These are phyloP conservation scores for Metacarcinus magister DNA, from an alignment of 2,888 invertebrate genomes.

Conservation along the genomic window DNA sequence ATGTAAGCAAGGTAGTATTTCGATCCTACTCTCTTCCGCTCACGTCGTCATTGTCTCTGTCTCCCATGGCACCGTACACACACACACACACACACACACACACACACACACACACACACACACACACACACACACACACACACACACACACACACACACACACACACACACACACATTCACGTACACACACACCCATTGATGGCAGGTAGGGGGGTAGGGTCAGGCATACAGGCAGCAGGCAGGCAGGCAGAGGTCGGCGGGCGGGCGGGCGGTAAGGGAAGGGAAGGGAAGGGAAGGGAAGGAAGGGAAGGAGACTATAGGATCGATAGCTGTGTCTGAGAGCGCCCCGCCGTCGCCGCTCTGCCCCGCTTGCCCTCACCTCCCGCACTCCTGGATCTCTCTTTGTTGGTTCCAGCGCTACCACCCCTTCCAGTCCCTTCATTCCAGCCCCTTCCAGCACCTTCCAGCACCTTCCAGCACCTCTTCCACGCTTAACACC, in stretches of 20 bases:
- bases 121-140: background rate
- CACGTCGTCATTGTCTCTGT: background rate
- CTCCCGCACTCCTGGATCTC: background rate
- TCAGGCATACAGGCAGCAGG: background rate
- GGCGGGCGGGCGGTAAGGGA: too few species aligned
- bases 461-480: too few species aligned
- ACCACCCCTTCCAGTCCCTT: background rate
- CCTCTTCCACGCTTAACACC: too few species aligned
- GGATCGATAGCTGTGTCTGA: constrained; percentile 37
- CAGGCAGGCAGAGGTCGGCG: too few species aligned
- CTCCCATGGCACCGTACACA: background rate
- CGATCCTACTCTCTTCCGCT: too few species aligned
- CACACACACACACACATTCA: background rate
- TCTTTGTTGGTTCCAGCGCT: background rate
- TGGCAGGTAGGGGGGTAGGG: constrained; percentile 4
- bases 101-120: background rate
- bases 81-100: background rate
- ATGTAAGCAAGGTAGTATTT: too few species aligned
- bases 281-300: background rate
- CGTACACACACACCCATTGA: background rate
- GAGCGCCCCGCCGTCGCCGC: constrained; percentile 12
- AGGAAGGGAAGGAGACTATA: background rate
- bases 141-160: background rate
- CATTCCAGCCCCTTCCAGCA: background rate
- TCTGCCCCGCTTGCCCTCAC: background rate